Base-by-base conservation (phyloP, 1,140 invertebrate species). In the Drosophila carrolli region DNA sequence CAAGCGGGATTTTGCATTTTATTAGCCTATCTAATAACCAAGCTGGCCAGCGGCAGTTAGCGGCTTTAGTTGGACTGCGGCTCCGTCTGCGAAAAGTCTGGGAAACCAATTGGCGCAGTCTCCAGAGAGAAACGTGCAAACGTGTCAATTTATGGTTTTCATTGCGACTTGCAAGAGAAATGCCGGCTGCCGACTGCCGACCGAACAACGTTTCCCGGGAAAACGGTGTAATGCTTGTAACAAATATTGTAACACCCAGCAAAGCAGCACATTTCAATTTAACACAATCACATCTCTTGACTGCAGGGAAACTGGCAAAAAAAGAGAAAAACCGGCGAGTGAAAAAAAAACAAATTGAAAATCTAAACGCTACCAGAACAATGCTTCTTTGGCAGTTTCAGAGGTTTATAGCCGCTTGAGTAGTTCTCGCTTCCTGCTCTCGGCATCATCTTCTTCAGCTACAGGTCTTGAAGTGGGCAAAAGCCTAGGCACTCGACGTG, bases 101-200 rank as follows among this genome's bases (percentile, higher is more conserved):
- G 66, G 68, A 72, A 72, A 72, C 29, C 68, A 48, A 58, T 58
- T 71, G 65, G 65, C 65, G 51, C 44, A 41, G 67, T 58, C 65
- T 71, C 66, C 19, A 14, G 41, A 48, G 32, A 48, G 75, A 77
- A 77, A 77, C 75, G 75, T 77, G 75, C 75, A 77, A 77, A 77
- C 75, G 75, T 77, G 75, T 78, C 75, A 77, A 77, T 77, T 78
- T 77, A 70, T 77, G 73, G 75, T 78, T 77, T 72, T 68, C 73
- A 77, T 76, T 76, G 72, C 72, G 51, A 71, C 67, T 71, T 71
- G 65, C 72, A 51, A 75, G 71, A 75, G 71, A 75, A 76, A 77
- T 62, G 75, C 63, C 75, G 75, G 67, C 67, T 66, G 63, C 60
- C 44, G 35, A 35, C 23, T 65, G 43, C 32, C 23, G 35, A 38